Conservation (phyloP, 2,888 invertebrate species). For the Nomada lathburiana region DNA sequence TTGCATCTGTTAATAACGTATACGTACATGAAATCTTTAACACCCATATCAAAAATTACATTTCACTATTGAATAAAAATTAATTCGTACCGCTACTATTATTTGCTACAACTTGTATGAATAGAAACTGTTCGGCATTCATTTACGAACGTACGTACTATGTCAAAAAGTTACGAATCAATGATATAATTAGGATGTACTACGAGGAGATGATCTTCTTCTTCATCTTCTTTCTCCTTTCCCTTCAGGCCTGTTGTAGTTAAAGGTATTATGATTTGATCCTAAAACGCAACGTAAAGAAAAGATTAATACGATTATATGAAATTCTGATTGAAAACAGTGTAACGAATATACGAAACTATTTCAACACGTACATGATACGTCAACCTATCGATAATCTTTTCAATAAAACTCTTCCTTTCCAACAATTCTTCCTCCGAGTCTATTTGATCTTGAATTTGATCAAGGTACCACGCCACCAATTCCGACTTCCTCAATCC, state of each 20-base stretch:
- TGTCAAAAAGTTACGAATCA: constrained; percentile 85
- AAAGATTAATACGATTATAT: constrained; percentile 16
- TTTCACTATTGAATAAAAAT: background rate
- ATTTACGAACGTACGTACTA: background rate
- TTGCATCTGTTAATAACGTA: no score
- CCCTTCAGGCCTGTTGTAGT: constrained; percentile 86
- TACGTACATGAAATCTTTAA: background rate
- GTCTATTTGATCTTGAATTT: constrained; percentile 94
- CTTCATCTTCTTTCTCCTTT: constrained; percentile 86
- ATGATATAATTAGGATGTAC: constrained; percentile 98
- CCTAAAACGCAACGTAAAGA: constrained; percentile 85
- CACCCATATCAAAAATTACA: background rate
- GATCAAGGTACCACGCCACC: constrained; percentile 96
- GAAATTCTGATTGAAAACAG: background rate
- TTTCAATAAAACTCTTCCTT: constrained; percentile 95
- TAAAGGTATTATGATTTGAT: constrained; percentile 93
- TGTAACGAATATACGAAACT: background rate
- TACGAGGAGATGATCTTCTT: constrained; percentile 93
- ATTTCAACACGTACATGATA: constrained; percentile 88
- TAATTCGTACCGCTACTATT: background rate
- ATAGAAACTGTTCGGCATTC: background rate
- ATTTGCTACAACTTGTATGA: constrained; percentile 4
- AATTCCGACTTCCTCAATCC: constrained; percentile 92
- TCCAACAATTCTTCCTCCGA: constrained; percentile 95
- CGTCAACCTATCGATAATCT: constrained; percentile 96